Percentiles rank a stretch among this genome's conserved stretches.
Evolutionary conservation across 2,888 invertebrate species (phyloP).

Genomic region (Argynnis bischoffii): DNA sequence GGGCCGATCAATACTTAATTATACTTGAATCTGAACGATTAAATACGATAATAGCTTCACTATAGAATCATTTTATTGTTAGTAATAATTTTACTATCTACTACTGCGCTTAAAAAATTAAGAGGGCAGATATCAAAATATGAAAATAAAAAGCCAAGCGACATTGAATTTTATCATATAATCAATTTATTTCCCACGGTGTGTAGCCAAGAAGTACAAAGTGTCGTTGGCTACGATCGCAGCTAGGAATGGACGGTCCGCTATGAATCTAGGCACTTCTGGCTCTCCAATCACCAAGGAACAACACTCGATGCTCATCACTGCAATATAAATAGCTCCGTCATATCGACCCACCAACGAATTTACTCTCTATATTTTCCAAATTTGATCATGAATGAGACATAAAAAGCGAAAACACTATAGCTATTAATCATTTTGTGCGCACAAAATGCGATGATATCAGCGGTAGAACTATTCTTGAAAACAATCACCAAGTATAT

Average conservation of each 20-base stretch:
- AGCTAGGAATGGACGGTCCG: slow-evolving; percentile 63
- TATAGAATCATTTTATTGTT: too few relatives aligned
- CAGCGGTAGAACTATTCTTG: too few relatives aligned
- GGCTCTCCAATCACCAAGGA: slow-evolving; percentile 50
- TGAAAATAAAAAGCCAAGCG: neutral
- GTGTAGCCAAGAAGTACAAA: slow-evolving; percentile 55
- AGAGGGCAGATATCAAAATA: neutral
- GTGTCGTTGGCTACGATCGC: slow-evolving; percentile 50
- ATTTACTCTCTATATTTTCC: neutral
- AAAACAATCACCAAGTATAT: too few relatives aligned
- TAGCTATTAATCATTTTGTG: too few relatives aligned
- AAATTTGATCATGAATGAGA: neutral
- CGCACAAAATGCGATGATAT: too few relatives aligned
- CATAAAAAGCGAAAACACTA: too few relatives aligned
- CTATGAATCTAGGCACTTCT: slow-evolving; percentile 56
- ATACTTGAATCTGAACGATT: too few relatives aligned
- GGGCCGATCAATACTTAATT: too few relatives aligned
- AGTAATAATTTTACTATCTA: neutral
- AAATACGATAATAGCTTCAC: too few relatives aligned
- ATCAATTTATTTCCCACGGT: slow-evolving; percentile 45
- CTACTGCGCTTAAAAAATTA: neutral
- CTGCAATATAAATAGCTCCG: slow-evolving; percentile 52
- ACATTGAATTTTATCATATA: neutral
- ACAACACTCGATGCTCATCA: slow-evolving; percentile 51
- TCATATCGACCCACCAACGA: slow-evolving; percentile 5